Conservation (phyloP, 2,113 vertebrate species). For the Taurulus bubalis region DNA sequence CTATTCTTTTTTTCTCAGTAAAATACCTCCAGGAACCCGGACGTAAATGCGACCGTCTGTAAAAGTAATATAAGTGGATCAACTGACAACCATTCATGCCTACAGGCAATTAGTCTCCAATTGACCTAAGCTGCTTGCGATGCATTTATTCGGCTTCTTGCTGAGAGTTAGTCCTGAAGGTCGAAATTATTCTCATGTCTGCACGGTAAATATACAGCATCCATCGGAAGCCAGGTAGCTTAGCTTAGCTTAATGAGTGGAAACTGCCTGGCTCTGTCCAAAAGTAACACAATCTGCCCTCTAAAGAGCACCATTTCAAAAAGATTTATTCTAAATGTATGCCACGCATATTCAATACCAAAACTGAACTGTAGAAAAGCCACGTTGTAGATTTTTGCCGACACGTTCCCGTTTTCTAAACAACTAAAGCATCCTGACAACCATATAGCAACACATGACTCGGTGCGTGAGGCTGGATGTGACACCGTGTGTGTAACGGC, state of each 20-base stretch:
- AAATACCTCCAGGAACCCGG: neutral
- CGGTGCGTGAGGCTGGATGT: conserved; percentile 10
- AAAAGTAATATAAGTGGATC: too few relatives aligned
- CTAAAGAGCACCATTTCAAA: neutral
- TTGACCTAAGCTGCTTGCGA: too few relatives aligned
- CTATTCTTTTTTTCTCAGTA: neutral
- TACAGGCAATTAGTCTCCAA: too few relatives aligned
- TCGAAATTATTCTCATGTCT: neutral
- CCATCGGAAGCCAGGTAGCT: neutral
- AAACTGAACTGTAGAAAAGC: neutral
- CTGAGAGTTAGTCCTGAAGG: neutral
- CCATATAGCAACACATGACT: conserved; percentile 41
- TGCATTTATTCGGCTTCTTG: neutral
- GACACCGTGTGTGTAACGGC: conserved; percentile 20
- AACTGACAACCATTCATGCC: too few relatives aligned
- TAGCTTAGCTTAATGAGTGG: neutral
- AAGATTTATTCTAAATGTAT: neutral
- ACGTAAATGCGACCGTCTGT: too few relatives aligned
- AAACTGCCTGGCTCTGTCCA: neutral
- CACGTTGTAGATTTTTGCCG: neutral
- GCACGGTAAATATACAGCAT: neutral
- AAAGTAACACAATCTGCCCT: neutral
- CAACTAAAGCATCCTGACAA: neutral
- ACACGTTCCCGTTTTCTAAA: conserved; percentile 1
- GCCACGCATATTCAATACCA: neutral